phyloP scores from a whole-genome alignment of 2,113 vertebrate species.

The Probosciger aterrimus region DNA sequence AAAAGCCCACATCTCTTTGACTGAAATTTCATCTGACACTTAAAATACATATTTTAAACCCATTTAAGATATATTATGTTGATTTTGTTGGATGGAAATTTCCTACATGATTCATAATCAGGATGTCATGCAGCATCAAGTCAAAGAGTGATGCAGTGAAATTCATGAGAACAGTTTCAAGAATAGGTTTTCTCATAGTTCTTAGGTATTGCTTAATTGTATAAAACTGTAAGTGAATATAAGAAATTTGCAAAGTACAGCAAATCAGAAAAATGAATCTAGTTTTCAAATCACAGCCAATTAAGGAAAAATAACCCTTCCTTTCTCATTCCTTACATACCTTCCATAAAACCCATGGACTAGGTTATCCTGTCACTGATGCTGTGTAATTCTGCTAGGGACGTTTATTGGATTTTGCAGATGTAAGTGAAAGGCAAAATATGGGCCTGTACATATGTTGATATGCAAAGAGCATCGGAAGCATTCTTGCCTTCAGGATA shows the following conservation, averaged over 20 bases:
- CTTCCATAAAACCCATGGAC: neutral
- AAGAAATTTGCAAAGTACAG: neutral
- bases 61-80: neutral
- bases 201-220: neutral
- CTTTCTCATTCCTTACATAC: neutral
- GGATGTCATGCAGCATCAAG: neutral
- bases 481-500: slow-evolving; percentile 12
- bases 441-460: neutral
- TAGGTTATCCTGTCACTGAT: neutral
- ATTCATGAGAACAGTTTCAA: neutral
- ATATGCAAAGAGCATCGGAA: neutral
- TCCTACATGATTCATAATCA: neutral
- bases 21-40: neutral
- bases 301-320: neutral
- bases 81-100: neutral
- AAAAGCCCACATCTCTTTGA: neutral
- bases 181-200: neutral
- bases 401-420: neutral
- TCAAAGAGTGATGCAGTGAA: neutral
- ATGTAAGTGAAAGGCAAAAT: neutral
- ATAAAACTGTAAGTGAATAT: neutral
- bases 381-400: neutral
- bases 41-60: neutral
- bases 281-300: neutral
- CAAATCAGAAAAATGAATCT: neutral